Evolutionary conservation across 2,113 vertebrate genomes (phyloP), one percentile per base, ranked within the genome.

Genomic region (Mobula birostris): DNA sequence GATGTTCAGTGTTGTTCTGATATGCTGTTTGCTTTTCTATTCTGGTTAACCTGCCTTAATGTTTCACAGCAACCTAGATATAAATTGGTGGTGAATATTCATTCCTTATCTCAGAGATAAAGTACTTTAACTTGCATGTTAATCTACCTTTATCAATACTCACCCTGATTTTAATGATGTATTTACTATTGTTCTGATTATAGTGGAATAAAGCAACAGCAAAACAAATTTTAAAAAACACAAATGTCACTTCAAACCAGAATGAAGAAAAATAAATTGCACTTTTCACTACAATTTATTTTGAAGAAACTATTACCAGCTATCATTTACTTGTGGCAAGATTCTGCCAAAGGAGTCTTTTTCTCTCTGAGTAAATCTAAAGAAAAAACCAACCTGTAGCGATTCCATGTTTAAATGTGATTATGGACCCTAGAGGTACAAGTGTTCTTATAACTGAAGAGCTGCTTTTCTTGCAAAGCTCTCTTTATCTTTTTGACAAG

Each of bases 401-500:
- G 29, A 74, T 14, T 72, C 36, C 32, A 40, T 40, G 66, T 56
- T 72, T 76, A 93, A 93, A 72, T 93, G 32, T 48, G 68, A 74
- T 93, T 48, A 74, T 93, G 36, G 70, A 66, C 91, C 68, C 91
- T 74, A 1, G 68, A 93, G 91, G 68, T 93, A 27, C 66, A 56
- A 74, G 40, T 48, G 70, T 93, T 74, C 91, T 40, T 74, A 21
- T 72, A 74, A 93, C 68, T 93, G 91, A 74, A 74, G 91, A 21
- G 72, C 63, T 12, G 63, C 40, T 93, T 72, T 93, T 29, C 40
- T 48, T 93, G 91, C 91, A 93, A 93, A 70, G 91, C 91, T 74
- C 24, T 74, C 32, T 48, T 74, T 93, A 93, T 76, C 68, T 93
- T 93, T 93, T 93, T 74, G 68, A 93, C 91, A 72, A 74, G 91